A percentile compares a stretch with the other conserved stretches of the same genome.
These are phyloP conservation scores for Bombus soroeensis DNA, from an alignment of 1,140 invertebrate species.

Conservation along the genomic window DNA sequence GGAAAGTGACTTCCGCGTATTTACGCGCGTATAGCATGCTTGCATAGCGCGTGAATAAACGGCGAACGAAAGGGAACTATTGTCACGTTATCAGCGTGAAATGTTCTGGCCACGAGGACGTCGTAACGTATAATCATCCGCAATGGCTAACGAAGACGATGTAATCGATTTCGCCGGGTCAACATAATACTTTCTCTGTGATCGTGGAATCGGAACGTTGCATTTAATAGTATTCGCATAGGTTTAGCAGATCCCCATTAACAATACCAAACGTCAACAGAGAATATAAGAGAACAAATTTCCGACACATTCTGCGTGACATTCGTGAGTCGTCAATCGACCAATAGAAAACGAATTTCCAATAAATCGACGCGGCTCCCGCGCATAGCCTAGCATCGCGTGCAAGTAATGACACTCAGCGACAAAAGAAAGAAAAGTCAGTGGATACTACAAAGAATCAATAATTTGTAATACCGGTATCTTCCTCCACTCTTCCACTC, in stretches of 20 bases:
- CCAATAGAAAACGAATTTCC: constrained; percentile 7
- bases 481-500: not conserved
- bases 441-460: constrained; percentile 5
- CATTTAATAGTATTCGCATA: not conserved
- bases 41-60: constrained; percentile 20
- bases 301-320: not conserved
- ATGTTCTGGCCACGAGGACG: constrained; percentile 14
- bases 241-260: not conserved
- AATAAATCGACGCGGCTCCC: not conserved
- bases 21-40: constrained; percentile 13
- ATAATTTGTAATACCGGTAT: constrained; percentile 43
- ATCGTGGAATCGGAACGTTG: not conserved
- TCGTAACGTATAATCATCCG: constrained; percentile 2
- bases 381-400: not conserved
- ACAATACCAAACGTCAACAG: no score
- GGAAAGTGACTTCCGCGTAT: constrained; percentile 66
- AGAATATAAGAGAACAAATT: not conserved
- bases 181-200: not conserved
- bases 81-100: constrained; percentile 34
- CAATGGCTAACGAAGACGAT: not conserved
- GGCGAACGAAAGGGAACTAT: constrained; percentile 48
- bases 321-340: not conserved
- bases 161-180: constrained; percentile 1
- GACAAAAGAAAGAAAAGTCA: not conserved
- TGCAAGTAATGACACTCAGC: constrained; percentile 20